phyloP scores from a whole-genome alignment of 2,888 invertebrate species.

The Aphrophora alni region DNA sequence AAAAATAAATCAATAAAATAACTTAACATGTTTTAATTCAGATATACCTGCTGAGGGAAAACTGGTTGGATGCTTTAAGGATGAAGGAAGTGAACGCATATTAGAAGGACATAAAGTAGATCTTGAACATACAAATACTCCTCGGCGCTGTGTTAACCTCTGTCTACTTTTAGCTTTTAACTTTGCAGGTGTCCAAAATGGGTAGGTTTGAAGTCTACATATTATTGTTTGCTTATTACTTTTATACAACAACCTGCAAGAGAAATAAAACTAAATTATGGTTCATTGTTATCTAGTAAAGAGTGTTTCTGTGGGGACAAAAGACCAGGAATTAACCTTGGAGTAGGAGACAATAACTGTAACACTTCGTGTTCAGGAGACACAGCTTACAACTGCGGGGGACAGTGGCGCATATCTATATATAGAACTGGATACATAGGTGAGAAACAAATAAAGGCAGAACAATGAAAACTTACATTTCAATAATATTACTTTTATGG shows the following conservation, averaged over 20 bases:
- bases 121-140: constrained; percentile 22
- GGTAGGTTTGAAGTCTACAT: background rate
- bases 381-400: constrained; percentile 46
- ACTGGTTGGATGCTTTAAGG: constrained; percentile 25
- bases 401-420: constrained; percentile 47
- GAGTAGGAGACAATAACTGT: constrained; percentile 46
- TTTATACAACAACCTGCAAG: too few species aligned
- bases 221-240: too few species aligned
- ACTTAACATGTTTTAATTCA: background rate
- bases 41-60: constrained; percentile 22
- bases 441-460: background rate
- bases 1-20: too few species aligned
- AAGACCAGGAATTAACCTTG: constrained; percentile 12
- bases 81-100: constrained; percentile 20
- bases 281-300: background rate
- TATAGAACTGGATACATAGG: constrained; percentile 45
- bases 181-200: constrained; percentile 30
- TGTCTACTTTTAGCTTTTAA: constrained; percentile 20
- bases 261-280: too few species aligned
- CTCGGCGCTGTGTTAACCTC: constrained; percentile 19
- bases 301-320: constrained; percentile 48
- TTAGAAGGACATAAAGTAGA: constrained; percentile 21
- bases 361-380: constrained; percentile 46
- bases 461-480: too few species aligned
- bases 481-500: too few species aligned